A percentile compares a stretch with the other conserved stretches of the same genome.
Evolutionary conservation across 53 echinoderm and acorn worm genomes (phyloP).

Genomic region (Arbacia lixula): DNA sequence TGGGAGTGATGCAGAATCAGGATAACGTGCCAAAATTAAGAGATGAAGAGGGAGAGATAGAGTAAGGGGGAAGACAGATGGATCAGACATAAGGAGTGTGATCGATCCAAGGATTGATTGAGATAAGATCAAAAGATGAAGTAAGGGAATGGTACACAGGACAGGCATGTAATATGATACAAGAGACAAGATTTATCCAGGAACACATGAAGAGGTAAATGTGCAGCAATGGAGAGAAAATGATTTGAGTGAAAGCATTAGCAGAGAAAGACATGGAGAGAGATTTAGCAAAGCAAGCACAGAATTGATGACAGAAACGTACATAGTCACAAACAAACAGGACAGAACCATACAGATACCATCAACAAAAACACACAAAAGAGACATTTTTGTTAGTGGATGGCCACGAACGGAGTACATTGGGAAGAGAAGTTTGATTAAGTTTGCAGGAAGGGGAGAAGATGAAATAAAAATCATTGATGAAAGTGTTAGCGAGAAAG

Average conservation of each 20-base stretch:
- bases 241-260: too few species aligned
- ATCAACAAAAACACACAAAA: not conserved
- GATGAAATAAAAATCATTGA: constrained; percentile 33
- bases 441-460: not conserved
- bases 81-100: too few species aligned
- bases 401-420: not conserved
- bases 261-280: too few species aligned
- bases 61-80: not conserved
- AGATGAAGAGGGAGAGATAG: not conserved
- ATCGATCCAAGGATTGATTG: too few species aligned
- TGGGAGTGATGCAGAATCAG: not conserved
- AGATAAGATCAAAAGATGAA: too few species aligned
- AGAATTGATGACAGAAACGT: not conserved
- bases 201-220: too few species aligned
- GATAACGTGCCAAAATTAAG: not conserved
- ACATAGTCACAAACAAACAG: constrained; percentile 15
- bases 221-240: too few species aligned
- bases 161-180: too few species aligned
- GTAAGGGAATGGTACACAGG: too few species aligned
- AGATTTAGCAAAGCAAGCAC: constrained; percentile 28
- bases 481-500: constrained; percentile 42
- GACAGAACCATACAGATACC: constrained; percentile 7
- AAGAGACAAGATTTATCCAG: too few species aligned
- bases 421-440: not conserved
- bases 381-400: too few species aligned